Conservation (phyloP, 1,140 invertebrate species). For the Scylla paramamosain region DNA sequence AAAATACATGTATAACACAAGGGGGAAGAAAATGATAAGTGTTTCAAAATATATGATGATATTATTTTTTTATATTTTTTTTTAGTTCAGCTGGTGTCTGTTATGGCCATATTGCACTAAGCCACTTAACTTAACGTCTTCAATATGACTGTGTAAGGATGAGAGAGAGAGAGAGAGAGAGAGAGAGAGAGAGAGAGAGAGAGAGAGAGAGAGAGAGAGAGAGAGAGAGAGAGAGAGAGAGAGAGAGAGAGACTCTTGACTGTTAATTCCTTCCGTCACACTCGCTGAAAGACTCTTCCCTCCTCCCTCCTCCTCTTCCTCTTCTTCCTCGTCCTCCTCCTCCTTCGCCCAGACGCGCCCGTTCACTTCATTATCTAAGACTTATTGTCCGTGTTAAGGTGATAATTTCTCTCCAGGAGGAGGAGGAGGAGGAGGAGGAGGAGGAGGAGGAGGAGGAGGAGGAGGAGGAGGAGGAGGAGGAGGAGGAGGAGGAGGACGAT, state of each 20-base stretch:
- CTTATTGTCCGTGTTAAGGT: slow-evolving; percentile 22
- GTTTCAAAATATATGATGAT: too few relatives aligned
- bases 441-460: not conserved
- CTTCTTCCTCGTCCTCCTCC: not conserved
- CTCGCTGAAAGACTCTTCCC: not conserved
- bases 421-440: not conserved
- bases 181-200: too few relatives aligned
- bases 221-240: slow-evolving; percentile 18
- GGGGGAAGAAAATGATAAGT: too few relatives aligned
- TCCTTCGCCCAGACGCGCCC: not conserved
- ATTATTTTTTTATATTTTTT: too few relatives aligned
- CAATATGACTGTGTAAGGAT: not conserved
- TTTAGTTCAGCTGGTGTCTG: too few relatives aligned
- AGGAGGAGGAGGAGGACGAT: not conserved
- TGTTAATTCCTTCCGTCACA: not conserved
- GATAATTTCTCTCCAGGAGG: not conserved
- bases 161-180: too few relatives aligned
- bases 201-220: not conserved
- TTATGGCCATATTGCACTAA: too few relatives aligned
- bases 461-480: too few relatives aligned
- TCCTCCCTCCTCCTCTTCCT: not conserved
- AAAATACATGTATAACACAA: too few relatives aligned
- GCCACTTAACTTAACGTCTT: too few relatives aligned
- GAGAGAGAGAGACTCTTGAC: not conserved
- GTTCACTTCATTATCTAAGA: slow-evolving; percentile 23